A percentile compares a stretch with the other conserved stretches of the same genome.
Conservation (phyloP, 2,888 invertebrate species). For the Alsophila aescularia region DNA sequence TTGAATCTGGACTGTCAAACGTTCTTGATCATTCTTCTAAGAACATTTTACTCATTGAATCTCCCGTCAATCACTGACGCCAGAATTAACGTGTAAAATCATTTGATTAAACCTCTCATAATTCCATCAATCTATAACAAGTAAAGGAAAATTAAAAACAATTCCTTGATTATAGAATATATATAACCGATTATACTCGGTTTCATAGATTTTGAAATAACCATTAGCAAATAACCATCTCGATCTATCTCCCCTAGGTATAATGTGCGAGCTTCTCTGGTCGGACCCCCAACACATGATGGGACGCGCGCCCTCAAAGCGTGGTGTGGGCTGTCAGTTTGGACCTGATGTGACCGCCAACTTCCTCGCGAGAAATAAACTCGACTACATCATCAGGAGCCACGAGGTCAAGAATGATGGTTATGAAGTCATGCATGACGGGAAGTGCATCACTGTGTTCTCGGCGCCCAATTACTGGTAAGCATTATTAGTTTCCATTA, state of each 20-base stretch:
- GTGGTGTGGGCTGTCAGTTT: constrained; percentile 99
- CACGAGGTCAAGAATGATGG: constrained; percentile 99
- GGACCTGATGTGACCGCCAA: constrained; percentile 97
- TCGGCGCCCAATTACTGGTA: constrained; percentile 99
- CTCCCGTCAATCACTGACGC: too few species aligned
- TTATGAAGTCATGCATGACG: constrained; percentile 97
- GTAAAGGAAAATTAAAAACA: too few species aligned
- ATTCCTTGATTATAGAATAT: too few species aligned
- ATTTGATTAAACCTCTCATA: too few species aligned
- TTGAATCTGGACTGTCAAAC: too few species aligned
- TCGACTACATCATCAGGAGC: constrained; percentile 97
- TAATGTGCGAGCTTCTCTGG: constrained; percentile 99
- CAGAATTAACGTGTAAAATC: too few species aligned
- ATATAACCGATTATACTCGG: too few species aligned
- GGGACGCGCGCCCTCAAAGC: constrained; percentile 96
- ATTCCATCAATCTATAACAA: too few species aligned
- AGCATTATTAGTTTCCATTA: constrained; percentile 46
- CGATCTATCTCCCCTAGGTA: constrained; percentile 70
- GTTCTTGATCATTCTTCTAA: too few species aligned
- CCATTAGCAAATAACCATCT: neutral
- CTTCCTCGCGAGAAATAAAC: constrained; percentile 93
- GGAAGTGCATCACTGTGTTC: constrained; percentile 99
- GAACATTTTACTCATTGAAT: too few species aligned
- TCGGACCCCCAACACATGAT: constrained; percentile 97
- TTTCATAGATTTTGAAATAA: too few species aligned